These are phyloP conservation scores for Capreolus pygargus DNA, from an alignment of 2,113 vertebrate species.

Conservation along the genomic window DNA sequence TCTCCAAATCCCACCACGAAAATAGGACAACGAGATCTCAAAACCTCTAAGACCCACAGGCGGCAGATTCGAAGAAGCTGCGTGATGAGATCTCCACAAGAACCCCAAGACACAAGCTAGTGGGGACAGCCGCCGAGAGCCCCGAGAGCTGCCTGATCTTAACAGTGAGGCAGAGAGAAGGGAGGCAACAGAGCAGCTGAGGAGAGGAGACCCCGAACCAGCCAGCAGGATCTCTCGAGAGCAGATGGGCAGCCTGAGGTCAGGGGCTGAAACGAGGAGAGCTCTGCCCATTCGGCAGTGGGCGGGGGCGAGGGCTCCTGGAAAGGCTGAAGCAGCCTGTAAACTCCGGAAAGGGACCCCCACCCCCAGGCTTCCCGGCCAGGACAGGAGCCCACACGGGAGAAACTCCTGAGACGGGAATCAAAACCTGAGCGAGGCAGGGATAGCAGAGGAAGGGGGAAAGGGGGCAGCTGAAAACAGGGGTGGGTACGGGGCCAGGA, in stretches of 20 bases:
- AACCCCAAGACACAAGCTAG: neutral
- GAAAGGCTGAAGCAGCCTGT: neutral
- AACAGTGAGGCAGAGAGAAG: neutral
- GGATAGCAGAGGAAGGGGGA: neutral
- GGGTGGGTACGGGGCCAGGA: neutral
- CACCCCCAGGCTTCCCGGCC: neutral
- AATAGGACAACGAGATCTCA: neutral
- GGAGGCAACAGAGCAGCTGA: neutral
- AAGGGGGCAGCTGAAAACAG: neutral
- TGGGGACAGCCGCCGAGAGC: neutral
- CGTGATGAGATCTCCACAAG: neutral
- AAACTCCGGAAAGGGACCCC: neutral
- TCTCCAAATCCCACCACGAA: neutral
- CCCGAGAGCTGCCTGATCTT: neutral
- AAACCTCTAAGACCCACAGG: neutral
- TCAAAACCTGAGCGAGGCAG: neutral
- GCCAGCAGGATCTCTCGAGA: neutral
- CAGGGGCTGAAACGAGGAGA: neutral
- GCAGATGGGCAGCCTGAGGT: neutral
- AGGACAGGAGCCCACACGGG: neutral
- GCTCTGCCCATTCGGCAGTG: rapidly evolving
- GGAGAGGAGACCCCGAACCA: neutral
- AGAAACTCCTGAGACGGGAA: neutral
- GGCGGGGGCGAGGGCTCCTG: neutral
- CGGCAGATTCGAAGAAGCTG: neutral